Conservation (phyloP, 2,888 invertebrate species). For the Abrostola tripartita region DNA sequence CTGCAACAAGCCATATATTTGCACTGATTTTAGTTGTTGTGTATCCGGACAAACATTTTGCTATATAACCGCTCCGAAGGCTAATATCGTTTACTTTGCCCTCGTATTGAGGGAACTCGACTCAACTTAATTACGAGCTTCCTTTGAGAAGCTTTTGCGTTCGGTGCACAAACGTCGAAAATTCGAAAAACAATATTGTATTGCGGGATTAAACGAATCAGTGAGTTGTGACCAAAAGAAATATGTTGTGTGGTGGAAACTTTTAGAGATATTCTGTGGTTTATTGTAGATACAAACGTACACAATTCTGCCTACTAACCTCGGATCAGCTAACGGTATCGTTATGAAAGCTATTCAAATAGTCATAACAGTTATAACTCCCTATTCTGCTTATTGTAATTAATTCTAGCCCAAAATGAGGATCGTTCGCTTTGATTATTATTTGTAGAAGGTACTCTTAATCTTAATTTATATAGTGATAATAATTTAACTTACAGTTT, state of each 20-base stretch:
- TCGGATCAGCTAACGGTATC: neutral
- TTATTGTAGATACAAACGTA: too few relatives aligned
- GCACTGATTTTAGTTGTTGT: conserved; percentile 18
- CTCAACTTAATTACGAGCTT: conserved; percentile 69
- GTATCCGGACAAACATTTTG: conserved; percentile 61
- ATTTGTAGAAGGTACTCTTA: conserved; percentile 1
- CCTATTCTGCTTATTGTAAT: conserved; percentile 3
- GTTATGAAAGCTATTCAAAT: neutral
- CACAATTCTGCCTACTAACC: too few relatives aligned
- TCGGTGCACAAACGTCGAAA: conserved; percentile 49
- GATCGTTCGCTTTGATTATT: neutral
- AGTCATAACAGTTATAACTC: conserved; percentile 1
- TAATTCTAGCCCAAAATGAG: neutral
- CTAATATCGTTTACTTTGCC: conserved; percentile 67
- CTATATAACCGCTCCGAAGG: conserved; percentile 60
- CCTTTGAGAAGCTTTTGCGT: conserved; percentile 63
- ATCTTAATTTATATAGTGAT: neutral
- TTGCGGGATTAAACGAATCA: conserved; percentile 53
- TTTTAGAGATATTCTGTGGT: too few relatives aligned
- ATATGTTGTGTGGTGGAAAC: neutral
- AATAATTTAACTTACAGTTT: too few relatives aligned
- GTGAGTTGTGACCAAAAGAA: conserved; percentile 30
- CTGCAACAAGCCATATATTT: conserved; percentile 14
- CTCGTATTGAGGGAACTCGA: conserved; percentile 64
- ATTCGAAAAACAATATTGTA: conserved; percentile 62